These are phyloP conservation scores for Pogonomyrmex californicus DNA, from an alignment of 1,140 invertebrate species.

Conservation along the genomic window DNA sequence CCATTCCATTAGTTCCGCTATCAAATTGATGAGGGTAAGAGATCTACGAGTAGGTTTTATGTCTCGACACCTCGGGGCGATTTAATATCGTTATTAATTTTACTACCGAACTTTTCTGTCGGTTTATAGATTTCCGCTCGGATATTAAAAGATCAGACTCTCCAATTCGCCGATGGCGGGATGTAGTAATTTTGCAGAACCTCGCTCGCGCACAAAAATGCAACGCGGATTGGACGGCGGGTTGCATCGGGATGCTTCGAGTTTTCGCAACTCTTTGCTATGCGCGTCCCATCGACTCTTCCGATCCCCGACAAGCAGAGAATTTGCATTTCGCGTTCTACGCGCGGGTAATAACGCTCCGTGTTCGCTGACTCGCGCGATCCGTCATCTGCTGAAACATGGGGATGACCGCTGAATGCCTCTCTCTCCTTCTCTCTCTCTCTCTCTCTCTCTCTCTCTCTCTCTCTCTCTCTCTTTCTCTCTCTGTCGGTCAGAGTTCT, in stretches of 20 bases:
- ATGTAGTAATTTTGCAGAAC: constrained; percentile 29
- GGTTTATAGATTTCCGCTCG: constrained; percentile 25
- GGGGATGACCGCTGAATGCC: constrained; percentile 44
- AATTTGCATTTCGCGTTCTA: constrained; percentile 64
- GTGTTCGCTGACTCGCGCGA: constrained; percentile 1
- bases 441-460: too few relatives aligned
- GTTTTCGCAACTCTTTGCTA: constrained; percentile 66
- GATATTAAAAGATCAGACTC: background rate
- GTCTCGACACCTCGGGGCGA: constrained; percentile 1
- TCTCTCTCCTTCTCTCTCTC: background rate
- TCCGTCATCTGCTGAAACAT: constrained; percentile 46
- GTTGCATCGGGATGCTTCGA: background rate
- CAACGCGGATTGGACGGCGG: background rate
- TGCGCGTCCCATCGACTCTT: constrained; percentile 9
- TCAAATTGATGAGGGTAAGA: constrained; percentile 29
- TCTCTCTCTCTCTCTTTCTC: too few relatives aligned
- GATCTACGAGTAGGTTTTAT: constrained; percentile 16
- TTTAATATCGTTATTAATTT: constrained; percentile 57
- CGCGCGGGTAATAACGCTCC: constrained; percentile 28
- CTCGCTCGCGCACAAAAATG: background rate
- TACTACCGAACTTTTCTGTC: constrained; percentile 26
- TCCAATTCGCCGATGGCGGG: background rate
- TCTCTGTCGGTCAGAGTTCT: constrained; percentile 33
- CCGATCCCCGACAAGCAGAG: constrained; percentile 49
- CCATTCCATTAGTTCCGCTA: constrained; percentile 21